Conservation (phyloP, 2,888 invertebrate species). For the Apamea monoglypha region DNA sequence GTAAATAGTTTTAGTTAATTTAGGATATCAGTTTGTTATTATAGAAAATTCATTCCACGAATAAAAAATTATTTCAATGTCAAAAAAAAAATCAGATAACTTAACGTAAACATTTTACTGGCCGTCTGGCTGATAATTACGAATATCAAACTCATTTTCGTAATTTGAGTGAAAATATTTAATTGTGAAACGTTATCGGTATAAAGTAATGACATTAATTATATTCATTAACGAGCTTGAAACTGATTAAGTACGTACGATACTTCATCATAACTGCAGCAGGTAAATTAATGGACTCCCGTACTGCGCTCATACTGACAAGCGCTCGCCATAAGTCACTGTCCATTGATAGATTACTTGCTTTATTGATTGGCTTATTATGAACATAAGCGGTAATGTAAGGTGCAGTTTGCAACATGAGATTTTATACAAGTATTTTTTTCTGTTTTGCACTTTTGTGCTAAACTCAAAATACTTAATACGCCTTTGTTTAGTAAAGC, state of each 20-base stretch:
- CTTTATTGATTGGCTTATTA: constrained; percentile 38
- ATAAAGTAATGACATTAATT: constrained; percentile 38
- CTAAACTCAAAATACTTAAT: neutral
- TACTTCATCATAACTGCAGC: constrained; percentile 50
- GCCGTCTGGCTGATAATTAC: constrained; percentile 12
- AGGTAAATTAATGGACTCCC: constrained; percentile 27
- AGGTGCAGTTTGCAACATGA: constrained; percentile 4
- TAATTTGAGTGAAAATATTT: constrained; percentile 39
- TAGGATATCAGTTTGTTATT: too few species aligned
- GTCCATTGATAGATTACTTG: constrained; percentile 48
- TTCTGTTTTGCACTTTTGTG: neutral
- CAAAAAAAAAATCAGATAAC: too few species aligned
- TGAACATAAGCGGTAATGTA: constrained; percentile 2
- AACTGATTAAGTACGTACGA: constrained; percentile 29
- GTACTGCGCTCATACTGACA: constrained; percentile 17
- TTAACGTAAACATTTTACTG: too few species aligned
- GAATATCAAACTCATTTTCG: constrained; percentile 23
- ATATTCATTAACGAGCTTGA: constrained; percentile 42
- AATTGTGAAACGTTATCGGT: constrained; percentile 37
- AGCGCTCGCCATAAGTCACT: constrained; percentile 33
- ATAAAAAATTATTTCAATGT: too few species aligned
- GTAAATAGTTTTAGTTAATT: too few species aligned
- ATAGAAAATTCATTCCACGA: too few species aligned
- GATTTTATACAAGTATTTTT: neutral
- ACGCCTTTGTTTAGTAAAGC: too few species aligned